Evolutionary conservation across 2,797 vertebrate genomes (phyloP).

Genomic region (Toxotes lorentzi): DNA sequence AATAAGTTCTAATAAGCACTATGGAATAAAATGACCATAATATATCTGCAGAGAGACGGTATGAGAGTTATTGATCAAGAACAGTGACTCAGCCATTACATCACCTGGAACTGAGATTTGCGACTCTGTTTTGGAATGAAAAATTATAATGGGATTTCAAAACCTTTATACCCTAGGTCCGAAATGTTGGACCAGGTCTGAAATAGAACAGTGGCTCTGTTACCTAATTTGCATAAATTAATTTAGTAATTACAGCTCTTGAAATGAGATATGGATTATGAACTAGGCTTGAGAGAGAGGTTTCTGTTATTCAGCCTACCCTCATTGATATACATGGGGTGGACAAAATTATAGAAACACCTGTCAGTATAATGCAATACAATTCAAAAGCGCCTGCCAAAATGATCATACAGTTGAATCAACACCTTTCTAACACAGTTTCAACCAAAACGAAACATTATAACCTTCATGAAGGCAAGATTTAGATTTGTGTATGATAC

Average conservation of each 20-base stretch:
- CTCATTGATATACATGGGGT: not conserved
- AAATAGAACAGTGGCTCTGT: not conserved
- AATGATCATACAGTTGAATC: not conserved
- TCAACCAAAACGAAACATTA: not conserved
- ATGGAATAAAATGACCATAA: constrained; percentile 24
- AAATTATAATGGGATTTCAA: constrained; percentile 9
- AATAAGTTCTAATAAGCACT: constrained; percentile 19
- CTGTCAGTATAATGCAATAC: not conserved
- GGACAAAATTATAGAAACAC: not conserved
- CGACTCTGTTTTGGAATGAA: constrained; percentile 4
- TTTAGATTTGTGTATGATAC: too few relatives aligned
- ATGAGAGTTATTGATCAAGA: constrained; percentile 29
- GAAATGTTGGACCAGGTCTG: constrained; percentile 11
- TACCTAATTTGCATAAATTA: constrained; percentile 1
- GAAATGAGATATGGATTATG: not conserved
- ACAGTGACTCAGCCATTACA: constrained; percentile 27
- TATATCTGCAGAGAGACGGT: constrained; percentile 6
- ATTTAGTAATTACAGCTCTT: constrained; percentile 1
- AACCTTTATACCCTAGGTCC: not conserved
- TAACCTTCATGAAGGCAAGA: too few relatives aligned
- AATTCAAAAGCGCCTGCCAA: not conserved
- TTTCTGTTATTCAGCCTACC: not conserved
- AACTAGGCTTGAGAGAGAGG: not conserved
- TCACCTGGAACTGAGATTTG: constrained; percentile 21
- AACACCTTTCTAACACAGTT: not conserved